These are phyloP conservation scores for Glomeris maerens DNA, from an alignment of 1,140 invertebrate genomes.

Conservation along the genomic window DNA sequence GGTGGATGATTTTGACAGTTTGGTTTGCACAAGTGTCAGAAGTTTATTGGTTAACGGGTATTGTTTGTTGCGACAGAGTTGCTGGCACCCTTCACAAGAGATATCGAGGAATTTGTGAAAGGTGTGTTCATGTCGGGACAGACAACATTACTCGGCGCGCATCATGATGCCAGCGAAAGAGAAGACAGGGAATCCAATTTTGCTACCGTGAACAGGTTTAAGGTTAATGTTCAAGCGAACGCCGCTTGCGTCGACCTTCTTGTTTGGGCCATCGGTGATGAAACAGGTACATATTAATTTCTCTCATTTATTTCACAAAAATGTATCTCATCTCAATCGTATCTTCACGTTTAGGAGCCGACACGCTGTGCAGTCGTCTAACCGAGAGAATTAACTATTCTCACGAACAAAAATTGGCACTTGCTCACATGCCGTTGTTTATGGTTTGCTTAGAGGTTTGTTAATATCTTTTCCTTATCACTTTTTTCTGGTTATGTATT, in stretches of 20 bases:
- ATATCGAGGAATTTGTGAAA: conserved; percentile 83
- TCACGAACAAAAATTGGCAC: conserved; percentile 73
- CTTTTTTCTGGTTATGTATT: conserved; percentile 8
- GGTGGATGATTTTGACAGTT: conserved; percentile 28
- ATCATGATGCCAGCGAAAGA: conserved; percentile 63
- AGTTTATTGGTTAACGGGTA: conserved; percentile 9
- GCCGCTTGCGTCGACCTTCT: conserved; percentile 92
- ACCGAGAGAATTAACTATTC: conserved; percentile 89
- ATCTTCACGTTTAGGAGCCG: conserved; percentile 49
- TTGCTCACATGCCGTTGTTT: conserved; percentile 85
- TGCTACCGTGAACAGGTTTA: conserved; percentile 73
- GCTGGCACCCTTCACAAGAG: conserved; percentile 74
- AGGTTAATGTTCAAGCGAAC: conserved; percentile 91
- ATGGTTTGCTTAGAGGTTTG: conserved; percentile 83
- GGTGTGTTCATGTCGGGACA: conserved; percentile 79
- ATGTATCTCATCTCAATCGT: conserved; percentile 3
- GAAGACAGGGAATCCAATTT: conserved; percentile 36
- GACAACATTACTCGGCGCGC: conserved; percentile 66
- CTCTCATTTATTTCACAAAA: no score
- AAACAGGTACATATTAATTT: conserved; percentile 62
- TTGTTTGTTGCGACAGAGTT: conserved; percentile 42
- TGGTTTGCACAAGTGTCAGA: conserved; percentile 3
- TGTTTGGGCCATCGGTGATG: conserved; percentile 93
- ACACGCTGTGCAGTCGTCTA: conserved; percentile 78
- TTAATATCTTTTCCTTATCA: conserved; percentile 10